Conservation (phyloP, 2,797 vertebrate species). For the Chiloscyllium punctatum region DNA sequence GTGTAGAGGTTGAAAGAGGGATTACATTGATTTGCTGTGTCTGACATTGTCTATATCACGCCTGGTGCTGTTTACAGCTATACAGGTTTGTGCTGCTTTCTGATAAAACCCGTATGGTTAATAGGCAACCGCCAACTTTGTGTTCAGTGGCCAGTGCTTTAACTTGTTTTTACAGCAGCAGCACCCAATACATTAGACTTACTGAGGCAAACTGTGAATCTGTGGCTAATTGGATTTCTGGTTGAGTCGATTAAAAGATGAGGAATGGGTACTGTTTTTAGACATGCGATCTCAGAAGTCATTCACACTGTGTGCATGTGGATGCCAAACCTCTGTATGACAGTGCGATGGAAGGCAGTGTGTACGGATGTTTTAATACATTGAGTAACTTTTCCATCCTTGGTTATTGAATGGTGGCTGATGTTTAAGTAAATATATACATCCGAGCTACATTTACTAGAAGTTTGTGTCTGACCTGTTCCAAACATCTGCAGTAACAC, state of each 20-base stretch:
- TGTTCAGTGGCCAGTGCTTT: neutral
- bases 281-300: neutral
- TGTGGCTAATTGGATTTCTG: neutral
- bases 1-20: conserved; percentile 11
- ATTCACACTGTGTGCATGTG: neutral
- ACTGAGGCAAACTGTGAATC: neutral
- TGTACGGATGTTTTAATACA: neutral
- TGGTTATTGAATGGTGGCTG: neutral
- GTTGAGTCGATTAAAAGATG: neutral
- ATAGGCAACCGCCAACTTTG: neutral
- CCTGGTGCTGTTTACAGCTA: neutral
- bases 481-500: no score
- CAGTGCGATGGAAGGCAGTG: neutral
- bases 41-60: conserved; percentile 21
- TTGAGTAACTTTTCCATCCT: neutral
- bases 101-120: conserved; percentile 13
- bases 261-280: neutral
- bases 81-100: conserved; percentile 16
- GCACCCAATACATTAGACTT: no score
- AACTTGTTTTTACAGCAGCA: neutral
- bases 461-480: no score
- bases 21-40: conserved; percentile 32
- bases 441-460: neutral
- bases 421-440: neutral
- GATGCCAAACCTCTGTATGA: neutral